phyloP scores from a whole-genome alignment of 1,140 invertebrate genomes.

The Pomacea maculata region DNA sequence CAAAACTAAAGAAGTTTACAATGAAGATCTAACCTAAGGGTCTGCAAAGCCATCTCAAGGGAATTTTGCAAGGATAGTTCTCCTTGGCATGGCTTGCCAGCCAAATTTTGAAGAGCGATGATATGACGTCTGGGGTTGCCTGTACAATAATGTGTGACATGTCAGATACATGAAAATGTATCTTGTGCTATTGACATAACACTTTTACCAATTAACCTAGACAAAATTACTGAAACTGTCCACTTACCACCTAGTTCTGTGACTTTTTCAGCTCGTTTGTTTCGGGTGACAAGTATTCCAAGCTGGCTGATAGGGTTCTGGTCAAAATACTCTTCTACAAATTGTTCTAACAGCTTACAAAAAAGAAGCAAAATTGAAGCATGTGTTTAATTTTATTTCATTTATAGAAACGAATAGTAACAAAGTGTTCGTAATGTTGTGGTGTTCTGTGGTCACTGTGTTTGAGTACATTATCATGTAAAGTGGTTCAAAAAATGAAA shows the following conservation, averaged over 20 bases:
- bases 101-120: constrained; percentile 61
- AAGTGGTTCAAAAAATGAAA: too few species aligned
- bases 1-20: too few species aligned
- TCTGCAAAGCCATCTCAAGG: constrained; percentile 85
- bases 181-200: not conserved
- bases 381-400: not conserved
- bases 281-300: constrained; percentile 89
- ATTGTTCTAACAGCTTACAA: constrained; percentile 86
- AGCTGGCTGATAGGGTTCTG: constrained; percentile 98
- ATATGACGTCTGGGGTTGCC: constrained; percentile 68
- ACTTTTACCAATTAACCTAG: too few species aligned
- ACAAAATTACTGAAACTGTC: not conserved
- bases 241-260: constrained; percentile 82
- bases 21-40: constrained; percentile 71
- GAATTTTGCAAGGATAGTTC: constrained; percentile 96
- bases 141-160: constrained; percentile 24
- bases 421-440: too few species aligned
- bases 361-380: constrained; percentile 35
- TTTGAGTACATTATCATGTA: too few species aligned
- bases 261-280: constrained; percentile 93
- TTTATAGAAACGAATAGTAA: too few species aligned
- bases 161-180: not conserved
- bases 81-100: constrained; percentile 72
- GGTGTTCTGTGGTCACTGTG: too few species aligned
- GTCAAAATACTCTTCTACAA: constrained; percentile 97